Evolutionary conservation across 2,113 vertebrate species (phyloP).

Genomic region (Epinephelus lanceolatus): DNA sequence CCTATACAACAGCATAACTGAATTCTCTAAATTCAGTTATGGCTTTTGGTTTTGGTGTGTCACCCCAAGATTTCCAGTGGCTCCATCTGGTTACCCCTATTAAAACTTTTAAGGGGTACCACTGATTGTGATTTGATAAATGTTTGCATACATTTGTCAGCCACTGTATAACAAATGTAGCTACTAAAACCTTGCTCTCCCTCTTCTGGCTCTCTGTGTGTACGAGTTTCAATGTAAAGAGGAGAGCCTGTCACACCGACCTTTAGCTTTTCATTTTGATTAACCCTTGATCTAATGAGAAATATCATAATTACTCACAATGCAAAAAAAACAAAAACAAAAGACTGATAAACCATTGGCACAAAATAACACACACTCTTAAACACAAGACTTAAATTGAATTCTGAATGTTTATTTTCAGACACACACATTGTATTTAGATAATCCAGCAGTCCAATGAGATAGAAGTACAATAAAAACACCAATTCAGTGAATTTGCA

Average conservation of each 20-base stretch:
- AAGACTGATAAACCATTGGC: not conserved
- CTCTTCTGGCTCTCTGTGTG: not conserved
- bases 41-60: too few relatives aligned
- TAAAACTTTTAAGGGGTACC: too few relatives aligned
- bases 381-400: not conserved
- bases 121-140: not conserved
- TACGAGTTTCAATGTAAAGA: too few relatives aligned
- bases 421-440: constrained; percentile 19
- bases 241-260: not conserved
- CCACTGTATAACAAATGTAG: not conserved
- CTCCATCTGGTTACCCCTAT: too few relatives aligned
- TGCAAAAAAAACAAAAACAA: not conserved
- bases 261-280: not conserved
- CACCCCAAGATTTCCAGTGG: too few relatives aligned
- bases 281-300: not conserved
- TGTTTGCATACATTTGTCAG: constrained; percentile 1
- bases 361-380: not conserved
- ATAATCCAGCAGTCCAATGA: not conserved
- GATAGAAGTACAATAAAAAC: not conserved
- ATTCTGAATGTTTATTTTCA: constrained; percentile 32
- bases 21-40: too few relatives aligned
- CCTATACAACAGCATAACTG: too few relatives aligned
- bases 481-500: not conserved
- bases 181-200: not conserved
- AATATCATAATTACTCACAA: not conserved